These are phyloP conservation scores for Psophia crepitans DNA, from an alignment of 2,113 vertebrate genomes.

Conservation along the genomic window DNA sequence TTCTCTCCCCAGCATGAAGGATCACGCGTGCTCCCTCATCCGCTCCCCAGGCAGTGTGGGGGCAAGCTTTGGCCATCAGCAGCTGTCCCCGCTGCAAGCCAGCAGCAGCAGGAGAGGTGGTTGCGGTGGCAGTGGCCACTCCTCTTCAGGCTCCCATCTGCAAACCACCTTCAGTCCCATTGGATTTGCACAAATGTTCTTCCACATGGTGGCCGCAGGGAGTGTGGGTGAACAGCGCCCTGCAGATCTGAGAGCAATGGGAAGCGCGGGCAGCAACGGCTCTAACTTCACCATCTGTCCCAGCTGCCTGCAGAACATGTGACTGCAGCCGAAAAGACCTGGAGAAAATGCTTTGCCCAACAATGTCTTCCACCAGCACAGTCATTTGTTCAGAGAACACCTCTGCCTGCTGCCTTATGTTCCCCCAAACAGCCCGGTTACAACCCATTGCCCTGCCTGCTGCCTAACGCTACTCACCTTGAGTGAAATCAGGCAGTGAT, in stretches of 20 bases:
- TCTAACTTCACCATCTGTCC: neutral
- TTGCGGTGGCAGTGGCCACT: neutral
- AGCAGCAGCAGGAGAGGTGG: neutral
- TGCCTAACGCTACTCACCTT: neutral
- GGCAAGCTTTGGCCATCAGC: neutral
- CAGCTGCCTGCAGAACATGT: neutral
- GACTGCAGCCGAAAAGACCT: neutral
- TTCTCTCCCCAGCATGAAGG: neutral
- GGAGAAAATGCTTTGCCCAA: neutral
- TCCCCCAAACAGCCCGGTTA: neutral
- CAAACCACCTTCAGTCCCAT: neutral
- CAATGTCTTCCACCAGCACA: neutral
- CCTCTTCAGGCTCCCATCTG: neutral
- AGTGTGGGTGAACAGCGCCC: rapidly evolving
- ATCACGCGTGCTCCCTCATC: neutral
- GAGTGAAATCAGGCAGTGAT: neutral
- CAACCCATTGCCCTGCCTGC: neutral
- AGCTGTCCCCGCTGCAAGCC: neutral
- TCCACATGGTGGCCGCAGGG: neutral
- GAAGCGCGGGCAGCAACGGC: rapidly evolving
- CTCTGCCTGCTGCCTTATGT: neutral
- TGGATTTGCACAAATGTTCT: rapidly evolving
- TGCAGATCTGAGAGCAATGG: neutral
- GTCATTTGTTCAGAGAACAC: neutral
- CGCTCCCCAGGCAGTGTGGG: rapidly evolving